Percentiles rank a stretch among this genome's conserved stretches.
Evolutionary conservation across 2,888 invertebrate genomes (phyloP).

Genomic region (Anagyrus pseudococci): DNA sequence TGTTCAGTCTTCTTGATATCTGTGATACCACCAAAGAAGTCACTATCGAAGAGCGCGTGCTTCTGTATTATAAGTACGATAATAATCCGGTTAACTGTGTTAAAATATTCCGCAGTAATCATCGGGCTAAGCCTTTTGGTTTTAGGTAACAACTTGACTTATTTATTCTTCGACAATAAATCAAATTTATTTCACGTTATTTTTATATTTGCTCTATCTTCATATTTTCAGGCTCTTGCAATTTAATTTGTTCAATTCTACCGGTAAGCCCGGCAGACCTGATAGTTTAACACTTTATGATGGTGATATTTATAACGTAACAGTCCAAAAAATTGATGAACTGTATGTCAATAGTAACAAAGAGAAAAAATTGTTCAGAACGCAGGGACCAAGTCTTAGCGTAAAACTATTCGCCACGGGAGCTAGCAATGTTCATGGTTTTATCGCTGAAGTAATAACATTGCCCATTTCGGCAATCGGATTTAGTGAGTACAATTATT

Average conservation of each 20-base stretch:
- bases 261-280: conserved; percentile 78
- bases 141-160: conserved; percentile 66
- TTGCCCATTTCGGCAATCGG: conserved; percentile 91
- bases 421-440: conserved; percentile 92
- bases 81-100: conserved; percentile 96
- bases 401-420: conserved; percentile 93
- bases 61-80: conserved; percentile 96
- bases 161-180: background rate
- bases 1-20: conserved; percentile 94
- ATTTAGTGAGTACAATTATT: conserved; percentile 73
- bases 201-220: background rate
- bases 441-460: conserved; percentile 96
- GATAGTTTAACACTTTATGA: conserved; percentile 89
- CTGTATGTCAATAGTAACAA: conserved; percentile 75
- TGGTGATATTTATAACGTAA: conserved; percentile 89
- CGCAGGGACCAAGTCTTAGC: conserved; percentile 81
- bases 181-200: background rate
- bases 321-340: conserved; percentile 74
- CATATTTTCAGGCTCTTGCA: conserved; percentile 78
- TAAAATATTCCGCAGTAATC: conserved; percentile 91
- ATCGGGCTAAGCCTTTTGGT: conserved; percentile 85
- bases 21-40: conserved; percentile 95
- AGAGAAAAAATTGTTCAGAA: conserved; percentile 78
- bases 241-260: conserved; percentile 90
- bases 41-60: conserved; percentile 84